phyloP scores from a whole-genome alignment of 2,797 vertebrate genomes.

The Artibeus jamaicensis region DNA sequence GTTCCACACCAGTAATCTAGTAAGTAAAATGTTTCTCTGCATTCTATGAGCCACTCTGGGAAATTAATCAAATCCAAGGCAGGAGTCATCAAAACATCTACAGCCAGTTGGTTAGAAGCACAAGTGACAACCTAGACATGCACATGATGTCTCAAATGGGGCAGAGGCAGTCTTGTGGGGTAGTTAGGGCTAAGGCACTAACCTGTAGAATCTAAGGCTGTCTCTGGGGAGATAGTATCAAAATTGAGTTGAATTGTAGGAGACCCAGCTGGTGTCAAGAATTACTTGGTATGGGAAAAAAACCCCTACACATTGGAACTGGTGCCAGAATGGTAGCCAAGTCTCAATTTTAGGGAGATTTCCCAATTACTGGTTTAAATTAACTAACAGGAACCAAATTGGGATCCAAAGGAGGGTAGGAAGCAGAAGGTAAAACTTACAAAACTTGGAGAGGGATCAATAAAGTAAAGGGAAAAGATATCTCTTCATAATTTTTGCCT shows the following conservation, averaged over 20 bases:
- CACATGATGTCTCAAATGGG: neutral
- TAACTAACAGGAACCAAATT: conserved; percentile 4
- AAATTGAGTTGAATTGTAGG: neutral
- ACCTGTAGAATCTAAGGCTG: neutral
- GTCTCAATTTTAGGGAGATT: neutral
- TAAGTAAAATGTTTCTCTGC: neutral
- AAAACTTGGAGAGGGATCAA: neutral
- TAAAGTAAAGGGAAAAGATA: neutral
- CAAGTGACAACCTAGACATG: neutral
- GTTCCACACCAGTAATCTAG: neutral
- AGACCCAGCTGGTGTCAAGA: neutral
- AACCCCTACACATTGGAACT: neutral
- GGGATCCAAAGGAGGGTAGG: neutral
- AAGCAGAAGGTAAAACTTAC: neutral
- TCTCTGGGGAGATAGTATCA: neutral
- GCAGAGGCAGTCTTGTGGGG: neutral
- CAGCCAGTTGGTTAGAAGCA: neutral
- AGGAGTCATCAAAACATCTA: neutral
- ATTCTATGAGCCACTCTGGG: neutral
- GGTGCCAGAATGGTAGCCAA: neutral
- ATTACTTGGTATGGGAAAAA: neutral
- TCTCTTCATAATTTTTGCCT: conserved; percentile 27
- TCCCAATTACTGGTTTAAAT: neutral
- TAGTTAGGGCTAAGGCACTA: neutral
- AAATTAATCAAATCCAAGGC: neutral